Conservation (phyloP, 2,113 vertebrate species). For the Syngnathoides biaculeatus region DNA sequence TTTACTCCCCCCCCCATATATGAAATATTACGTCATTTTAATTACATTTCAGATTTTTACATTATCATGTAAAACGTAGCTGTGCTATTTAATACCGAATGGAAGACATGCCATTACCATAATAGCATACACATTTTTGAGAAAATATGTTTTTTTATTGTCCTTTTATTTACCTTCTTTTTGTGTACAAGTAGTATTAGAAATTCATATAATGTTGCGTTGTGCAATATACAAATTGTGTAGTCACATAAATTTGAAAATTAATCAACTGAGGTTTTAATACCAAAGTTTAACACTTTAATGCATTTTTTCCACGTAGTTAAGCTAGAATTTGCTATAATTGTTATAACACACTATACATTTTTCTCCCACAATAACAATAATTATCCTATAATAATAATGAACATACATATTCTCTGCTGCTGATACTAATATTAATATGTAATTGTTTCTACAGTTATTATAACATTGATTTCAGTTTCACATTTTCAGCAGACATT, state of each 20-base stretch:
- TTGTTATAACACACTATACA: neutral
- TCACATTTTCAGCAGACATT: neutral
- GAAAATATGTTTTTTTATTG: neutral
- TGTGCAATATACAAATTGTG: neutral
- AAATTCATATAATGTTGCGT: neutral
- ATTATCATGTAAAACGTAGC: neutral
- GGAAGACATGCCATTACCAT: neutral
- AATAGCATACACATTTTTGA: neutral
- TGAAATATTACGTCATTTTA: neutral
- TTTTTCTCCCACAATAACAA: neutral
- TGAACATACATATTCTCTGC: neutral
- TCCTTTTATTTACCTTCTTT: neutral
- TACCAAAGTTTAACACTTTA: neutral
- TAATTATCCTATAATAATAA: too few species aligned
- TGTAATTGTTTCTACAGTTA: neutral
- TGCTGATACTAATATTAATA: neutral
- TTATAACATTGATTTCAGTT: neutral
- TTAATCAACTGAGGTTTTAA: neutral
- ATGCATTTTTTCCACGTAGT: neutral
- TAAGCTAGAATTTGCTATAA: neutral
- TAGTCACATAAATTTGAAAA: neutral
- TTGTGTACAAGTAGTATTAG: neutral
- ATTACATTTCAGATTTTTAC: neutral
- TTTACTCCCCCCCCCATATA: neutral
- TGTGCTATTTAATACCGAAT: neutral